Evolutionary conservation across 2,113 vertebrate species (phyloP), one percentile per base, ranked within the genome.

Genomic region (Eurystomus gularis): DNA sequence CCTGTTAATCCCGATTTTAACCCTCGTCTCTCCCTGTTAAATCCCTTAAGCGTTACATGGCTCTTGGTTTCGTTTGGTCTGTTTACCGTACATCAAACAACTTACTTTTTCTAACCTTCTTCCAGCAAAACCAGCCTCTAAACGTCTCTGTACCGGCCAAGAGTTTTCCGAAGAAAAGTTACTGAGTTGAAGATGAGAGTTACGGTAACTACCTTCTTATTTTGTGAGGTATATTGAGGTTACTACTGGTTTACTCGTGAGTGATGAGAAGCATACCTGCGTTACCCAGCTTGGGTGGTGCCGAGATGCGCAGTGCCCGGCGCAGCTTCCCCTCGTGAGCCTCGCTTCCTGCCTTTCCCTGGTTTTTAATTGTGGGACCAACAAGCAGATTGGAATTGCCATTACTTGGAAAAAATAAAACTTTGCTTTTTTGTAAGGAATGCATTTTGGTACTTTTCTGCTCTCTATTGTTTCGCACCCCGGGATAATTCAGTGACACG

Each of bases 101-200:
- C 44, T 71, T 25, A 29, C 7, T 26, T 94, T 96, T 86, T 96
- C 79, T 94, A 83, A 48, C 51, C 91, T 93, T 96, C 61, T 98
- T 98, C 76, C 94, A 90, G 98, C 93, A 79, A 98, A 98, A 81
- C 99, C 99, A 26, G 97, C 97, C 37, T 92, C 98, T 9, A 99
- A 99, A 97, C 99, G 98, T 65, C 98, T 94, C 52, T 95, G 93
- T 40, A 95, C 93, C 86, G 91, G 92, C 79, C 93, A 90, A 51
- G 81, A 87, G 13, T 72, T 21, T 33, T 58, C 79, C 58, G 96
- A 97, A 90, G 96, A 96, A 82, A 93, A 94, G 39, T 18, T 37
- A 33, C 44, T 9, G 18, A 86, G 62, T 7, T 96, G 88, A 96
- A 42, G 76, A 60, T 39, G 58, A 48, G 88, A 90, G 80, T 42